A percentile compares a stretch with the other conserved stretches of the same genome.
Evolutionary conservation across 2,797 vertebrate genomes (phyloP).

Genomic region (Molossus alvarezi): DNA sequence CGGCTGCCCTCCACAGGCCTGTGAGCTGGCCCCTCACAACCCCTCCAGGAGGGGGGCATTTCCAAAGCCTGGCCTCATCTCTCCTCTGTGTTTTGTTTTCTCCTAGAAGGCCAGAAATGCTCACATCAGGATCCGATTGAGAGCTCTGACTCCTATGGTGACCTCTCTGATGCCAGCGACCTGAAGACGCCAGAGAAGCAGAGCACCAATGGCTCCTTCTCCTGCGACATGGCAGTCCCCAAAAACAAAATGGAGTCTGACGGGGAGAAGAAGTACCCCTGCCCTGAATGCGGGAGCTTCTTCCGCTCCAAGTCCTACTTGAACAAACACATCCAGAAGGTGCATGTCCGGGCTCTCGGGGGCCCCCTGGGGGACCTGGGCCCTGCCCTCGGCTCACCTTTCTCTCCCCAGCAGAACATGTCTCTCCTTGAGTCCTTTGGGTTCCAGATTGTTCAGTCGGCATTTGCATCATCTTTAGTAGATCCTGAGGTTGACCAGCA

Average conservation of each 20-base stretch:
- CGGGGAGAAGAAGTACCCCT: slow-evolving; percentile 97
- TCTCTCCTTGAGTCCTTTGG: slow-evolving; percentile 99
- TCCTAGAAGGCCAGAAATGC: slow-evolving; percentile 97
- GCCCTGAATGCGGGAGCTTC: slow-evolving; percentile 97
- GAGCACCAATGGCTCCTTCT: slow-evolving; percentile 92
- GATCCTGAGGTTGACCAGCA: slow-evolving; percentile 97
- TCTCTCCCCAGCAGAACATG: slow-evolving; percentile 99
- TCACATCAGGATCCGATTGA: slow-evolving; percentile 98
- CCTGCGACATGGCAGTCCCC: slow-evolving; percentile 92
- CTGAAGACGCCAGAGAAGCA: slow-evolving; percentile 97
- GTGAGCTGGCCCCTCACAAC: slow-evolving; percentile 70
- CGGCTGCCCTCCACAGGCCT: slow-evolving; percentile 78
- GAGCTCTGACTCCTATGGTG: slow-evolving; percentile 97
- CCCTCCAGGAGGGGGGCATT: slow-evolving; percentile 69
- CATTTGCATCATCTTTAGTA: slow-evolving; percentile 98
- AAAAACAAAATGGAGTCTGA: slow-evolving; percentile 95
- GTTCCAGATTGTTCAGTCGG: slow-evolving; percentile 99
- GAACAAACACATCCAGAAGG: slow-evolving; percentile 99
- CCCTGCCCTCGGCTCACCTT: slow-evolving; percentile 94
- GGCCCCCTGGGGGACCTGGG: slow-evolving; percentile 93
- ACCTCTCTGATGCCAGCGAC: slow-evolving; percentile 96
- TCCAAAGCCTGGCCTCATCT: slow-evolving; percentile 76
- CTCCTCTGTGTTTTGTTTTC: slow-evolving; percentile 83
- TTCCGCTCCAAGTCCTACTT: slow-evolving; percentile 99
- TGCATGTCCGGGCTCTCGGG: slow-evolving; percentile 94